phyloP scores from a whole-genome alignment of 2,113 vertebrate genomes.

The Pica pica region DNA sequence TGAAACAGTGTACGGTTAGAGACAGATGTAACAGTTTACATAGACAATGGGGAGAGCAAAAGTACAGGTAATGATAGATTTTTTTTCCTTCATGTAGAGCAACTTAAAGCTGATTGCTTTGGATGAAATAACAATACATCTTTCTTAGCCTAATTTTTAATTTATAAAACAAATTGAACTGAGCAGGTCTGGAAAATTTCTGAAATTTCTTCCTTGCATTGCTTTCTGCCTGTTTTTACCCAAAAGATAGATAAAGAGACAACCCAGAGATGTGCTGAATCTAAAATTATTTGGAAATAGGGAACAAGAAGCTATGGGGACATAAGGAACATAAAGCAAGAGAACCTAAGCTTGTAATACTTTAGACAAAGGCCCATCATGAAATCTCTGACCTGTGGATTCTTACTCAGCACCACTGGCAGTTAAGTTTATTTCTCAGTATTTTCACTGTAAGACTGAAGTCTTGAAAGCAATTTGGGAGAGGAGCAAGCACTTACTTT shows the following conservation, averaged over 20 bases:
- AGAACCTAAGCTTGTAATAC: background rate
- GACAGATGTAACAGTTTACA: background rate
- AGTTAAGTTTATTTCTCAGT: background rate
- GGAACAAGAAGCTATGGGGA: background rate
- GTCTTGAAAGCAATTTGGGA: background rate
- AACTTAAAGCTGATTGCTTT: background rate
- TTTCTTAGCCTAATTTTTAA: background rate
- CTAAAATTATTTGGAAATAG: background rate
- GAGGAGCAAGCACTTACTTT: background rate
- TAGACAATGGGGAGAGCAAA: background rate
- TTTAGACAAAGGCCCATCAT: background rate
- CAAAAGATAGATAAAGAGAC: background rate
- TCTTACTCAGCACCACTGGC: background rate
- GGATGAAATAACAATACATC: background rate
- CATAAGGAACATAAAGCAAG: background rate
- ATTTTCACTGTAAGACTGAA: background rate
- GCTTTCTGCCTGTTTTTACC: background rate
- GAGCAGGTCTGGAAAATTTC: background rate
- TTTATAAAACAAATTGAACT: constrained; percentile 6
- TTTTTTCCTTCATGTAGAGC: background rate
- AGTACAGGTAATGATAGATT: background rate
- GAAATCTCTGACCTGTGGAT: background rate
- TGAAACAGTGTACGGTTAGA: background rate
- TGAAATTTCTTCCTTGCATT: background rate
- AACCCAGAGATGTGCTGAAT: background rate